These are phyloP conservation scores for Sciaenops ocellatus DNA, from an alignment of 2,797 vertebrate species.

Conservation along the genomic window DNA sequence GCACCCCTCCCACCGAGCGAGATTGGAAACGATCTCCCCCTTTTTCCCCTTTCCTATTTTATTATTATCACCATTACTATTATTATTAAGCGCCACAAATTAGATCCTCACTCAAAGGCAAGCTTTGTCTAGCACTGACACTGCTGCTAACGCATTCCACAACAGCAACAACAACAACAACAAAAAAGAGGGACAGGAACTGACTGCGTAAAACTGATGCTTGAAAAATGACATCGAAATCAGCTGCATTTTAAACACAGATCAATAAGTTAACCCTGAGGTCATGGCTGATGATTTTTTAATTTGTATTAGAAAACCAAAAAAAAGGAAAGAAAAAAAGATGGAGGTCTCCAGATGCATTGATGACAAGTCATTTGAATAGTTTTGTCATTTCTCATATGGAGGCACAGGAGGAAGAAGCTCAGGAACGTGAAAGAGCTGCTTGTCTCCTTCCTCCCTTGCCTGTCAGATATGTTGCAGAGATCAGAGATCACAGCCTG, in stretches of 20 bases:
- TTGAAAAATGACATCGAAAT: constrained; percentile 37
- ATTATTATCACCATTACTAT: too few relatives aligned
- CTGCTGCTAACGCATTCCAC: constrained; percentile 40
- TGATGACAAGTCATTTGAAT: constrained; percentile 21
- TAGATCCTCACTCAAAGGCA: constrained; percentile 9
- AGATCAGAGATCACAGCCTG: constrained; percentile 8
- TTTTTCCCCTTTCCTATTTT: neutral
- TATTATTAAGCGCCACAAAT: constrained; percentile 23
- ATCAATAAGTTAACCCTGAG: constrained; percentile 39
- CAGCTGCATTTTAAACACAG: constrained; percentile 25
- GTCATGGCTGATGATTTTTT: constrained; percentile 8
- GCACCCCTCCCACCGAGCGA: constrained; percentile 57
- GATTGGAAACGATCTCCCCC: constrained; percentile 34
- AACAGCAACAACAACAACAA: neutral
- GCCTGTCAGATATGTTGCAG: constrained; percentile 6
- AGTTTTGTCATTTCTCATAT: constrained; percentile 20
- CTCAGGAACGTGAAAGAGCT: neutral
- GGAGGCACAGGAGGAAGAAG: neutral
- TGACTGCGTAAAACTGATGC: constrained; percentile 49
- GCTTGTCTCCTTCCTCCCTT: neutral
- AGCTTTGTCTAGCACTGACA: constrained; percentile 28
- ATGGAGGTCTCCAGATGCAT: too few relatives aligned
- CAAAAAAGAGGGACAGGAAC: neutral
- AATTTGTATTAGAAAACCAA: constrained; percentile 1
- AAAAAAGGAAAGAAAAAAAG: neutral